Evolutionary conservation across 2,113 vertebrate genomes (phyloP).

Genomic region (Ammodytes dubius): DNA sequence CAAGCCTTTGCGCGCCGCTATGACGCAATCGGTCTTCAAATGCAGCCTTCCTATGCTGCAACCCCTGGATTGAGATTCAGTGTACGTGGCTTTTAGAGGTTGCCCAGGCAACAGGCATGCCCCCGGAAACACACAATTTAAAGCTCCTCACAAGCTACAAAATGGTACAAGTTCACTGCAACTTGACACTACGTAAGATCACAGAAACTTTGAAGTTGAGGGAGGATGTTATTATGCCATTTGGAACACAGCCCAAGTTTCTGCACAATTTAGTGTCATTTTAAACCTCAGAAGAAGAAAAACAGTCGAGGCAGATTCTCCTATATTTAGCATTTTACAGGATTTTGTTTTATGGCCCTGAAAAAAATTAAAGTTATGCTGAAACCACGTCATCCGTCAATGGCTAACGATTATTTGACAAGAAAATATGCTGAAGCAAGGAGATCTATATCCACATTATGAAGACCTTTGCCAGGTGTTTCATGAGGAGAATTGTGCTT

Average conservation of each 20-base stretch:
- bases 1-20: too few relatives aligned
- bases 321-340: not conserved
- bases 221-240: too few relatives aligned
- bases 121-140: conserved; percentile 28
- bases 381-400: not conserved
- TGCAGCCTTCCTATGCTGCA: too few relatives aligned
- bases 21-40: too few relatives aligned
- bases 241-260: too few relatives aligned
- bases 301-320: not conserved
- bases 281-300: not conserved
- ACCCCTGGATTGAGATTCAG: too few relatives aligned
- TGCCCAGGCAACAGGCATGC: not conserved
- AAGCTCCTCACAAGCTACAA: too few relatives aligned
- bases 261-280: not conserved
- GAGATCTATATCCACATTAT: not conserved
- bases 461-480: not conserved
- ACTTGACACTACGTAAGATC: too few relatives aligned
- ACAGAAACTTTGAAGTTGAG: too few relatives aligned
- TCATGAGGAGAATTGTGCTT: conserved; percentile 18
- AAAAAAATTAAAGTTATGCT: not conserved
- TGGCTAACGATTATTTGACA: conserved; percentile 1
- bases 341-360: not conserved
- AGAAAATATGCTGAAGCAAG: conserved; percentile 10
- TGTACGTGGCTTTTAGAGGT: conserved; percentile 25
- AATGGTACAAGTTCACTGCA: too few relatives aligned